A percentile compares a stretch with the other conserved stretches of the same genome.
phyloP scores from a whole-genome alignment of 1,140 invertebrate genomes.

The Hesperophylax magnus region DNA sequence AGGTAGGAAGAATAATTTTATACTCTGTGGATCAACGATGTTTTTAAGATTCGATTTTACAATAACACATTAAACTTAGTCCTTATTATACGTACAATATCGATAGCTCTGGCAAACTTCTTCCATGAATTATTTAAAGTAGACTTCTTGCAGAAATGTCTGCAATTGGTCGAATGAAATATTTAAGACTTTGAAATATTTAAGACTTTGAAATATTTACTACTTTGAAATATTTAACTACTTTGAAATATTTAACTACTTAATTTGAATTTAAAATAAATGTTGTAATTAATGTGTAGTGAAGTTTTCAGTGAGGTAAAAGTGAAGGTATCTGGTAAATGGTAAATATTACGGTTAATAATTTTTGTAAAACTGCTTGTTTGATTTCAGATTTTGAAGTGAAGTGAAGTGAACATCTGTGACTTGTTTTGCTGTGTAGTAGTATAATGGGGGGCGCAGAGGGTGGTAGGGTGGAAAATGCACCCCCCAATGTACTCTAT shows the following conservation, averaged over 20 bases:
- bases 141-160: constrained; percentile 17
- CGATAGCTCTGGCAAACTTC: constrained; percentile 21
- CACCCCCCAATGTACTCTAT: neutral
- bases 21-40: constrained; percentile 39
- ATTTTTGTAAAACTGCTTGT: neutral
- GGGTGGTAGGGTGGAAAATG: constrained; percentile 34
- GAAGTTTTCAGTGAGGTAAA: too few species aligned
- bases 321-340: neutral
- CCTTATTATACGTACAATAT: too few species aligned
- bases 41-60: neutral
- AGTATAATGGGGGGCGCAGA: constrained; percentile 18
- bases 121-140: constrained; percentile 24
- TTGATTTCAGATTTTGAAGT: constrained; percentile 1
- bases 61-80: too few species aligned
- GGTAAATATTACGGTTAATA: neutral
- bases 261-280: neutral
- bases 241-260: neutral
- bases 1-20: constrained; percentile 36
- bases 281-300: too few species aligned
- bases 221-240: neutral
- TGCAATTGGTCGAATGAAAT: constrained; percentile 41
- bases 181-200: constrained; percentile 43
- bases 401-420: neutral
- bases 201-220: constrained; percentile 26
- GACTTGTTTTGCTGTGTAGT: neutral